These are phyloP conservation scores for Pandemis corylana DNA, from an alignment of 2,888 invertebrate genomes.

Conservation along the genomic window DNA sequence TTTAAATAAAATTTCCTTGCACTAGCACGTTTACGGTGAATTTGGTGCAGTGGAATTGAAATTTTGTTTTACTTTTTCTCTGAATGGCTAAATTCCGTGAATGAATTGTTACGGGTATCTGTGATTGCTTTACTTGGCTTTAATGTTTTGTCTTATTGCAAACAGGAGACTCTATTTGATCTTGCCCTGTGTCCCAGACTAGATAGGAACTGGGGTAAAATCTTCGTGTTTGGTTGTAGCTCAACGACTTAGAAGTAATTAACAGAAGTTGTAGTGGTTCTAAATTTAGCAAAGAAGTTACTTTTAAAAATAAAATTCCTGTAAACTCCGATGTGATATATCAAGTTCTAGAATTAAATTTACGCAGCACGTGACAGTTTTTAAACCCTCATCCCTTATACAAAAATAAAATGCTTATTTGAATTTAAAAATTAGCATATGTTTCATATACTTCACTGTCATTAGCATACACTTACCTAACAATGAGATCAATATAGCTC, in stretches of 20 bases:
- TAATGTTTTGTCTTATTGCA: background rate
- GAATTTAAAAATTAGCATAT: slow-evolving; percentile 41
- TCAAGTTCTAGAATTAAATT: background rate
- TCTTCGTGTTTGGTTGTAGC: background rate
- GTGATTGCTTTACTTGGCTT: slow-evolving; percentile 20
- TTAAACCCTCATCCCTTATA: background rate
- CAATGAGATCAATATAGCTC: slow-evolving; percentile 59
- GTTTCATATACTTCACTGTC: slow-evolving; percentile 44
- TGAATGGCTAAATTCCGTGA: slow-evolving; percentile 60
- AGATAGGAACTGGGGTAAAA: too few relatives aligned
- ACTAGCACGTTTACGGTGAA: slow-evolving; percentile 55
- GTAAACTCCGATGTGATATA: background rate
- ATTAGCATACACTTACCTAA: slow-evolving; percentile 59
- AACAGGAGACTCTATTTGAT: background rate
- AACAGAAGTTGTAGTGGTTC: too few relatives aligned
- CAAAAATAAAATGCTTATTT: background rate
- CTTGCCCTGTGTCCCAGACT: too few relatives aligned
- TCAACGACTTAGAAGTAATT: background rate
- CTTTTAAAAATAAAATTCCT: too few relatives aligned
- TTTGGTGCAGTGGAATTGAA: slow-evolving; percentile 57
- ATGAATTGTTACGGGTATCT: slow-evolving; percentile 52
- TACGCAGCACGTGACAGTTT: slow-evolving; percentile 1
- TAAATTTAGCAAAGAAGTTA: too few relatives aligned
- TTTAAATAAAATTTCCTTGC: slow-evolving; percentile 66
- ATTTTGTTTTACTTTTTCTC: slow-evolving; percentile 58